Conservation (phyloP, 2,888 invertebrate species). For the Baronia brevicornis region DNA sequence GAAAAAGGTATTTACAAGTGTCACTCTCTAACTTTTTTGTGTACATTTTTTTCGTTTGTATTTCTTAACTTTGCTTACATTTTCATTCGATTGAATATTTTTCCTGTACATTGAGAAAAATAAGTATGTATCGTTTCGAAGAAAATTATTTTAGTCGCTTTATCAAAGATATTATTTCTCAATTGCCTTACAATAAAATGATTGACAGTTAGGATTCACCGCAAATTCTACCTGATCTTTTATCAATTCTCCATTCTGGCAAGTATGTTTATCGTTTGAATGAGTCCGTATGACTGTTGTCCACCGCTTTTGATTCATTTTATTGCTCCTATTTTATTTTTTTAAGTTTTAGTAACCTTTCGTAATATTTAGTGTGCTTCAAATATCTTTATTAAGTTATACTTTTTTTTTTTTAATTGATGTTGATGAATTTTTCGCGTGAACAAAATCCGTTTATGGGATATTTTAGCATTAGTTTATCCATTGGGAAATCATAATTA, state of each 20-base stretch:
- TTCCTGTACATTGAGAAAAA: no score
- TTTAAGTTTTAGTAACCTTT: slow-evolving; percentile 15
- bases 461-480: no score
- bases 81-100: background rate
- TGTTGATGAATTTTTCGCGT: no score
- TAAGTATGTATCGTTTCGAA: no score
- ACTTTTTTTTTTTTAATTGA: no score
- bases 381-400: no score
- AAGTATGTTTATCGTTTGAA: slow-evolving; percentile 41
- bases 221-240: slow-evolving; percentile 63
- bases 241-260: slow-evolving; percentile 44
- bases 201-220: slow-evolving; percentile 55
- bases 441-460: no score
- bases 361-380: no score
- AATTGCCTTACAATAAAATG: no score
- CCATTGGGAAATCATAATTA: no score
- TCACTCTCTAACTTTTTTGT: slow-evolving; percentile 49
- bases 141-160: no score
- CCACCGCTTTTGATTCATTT: slow-evolving; percentile 68
- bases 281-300: slow-evolving; percentile 69
- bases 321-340: slow-evolving; percentile 42
- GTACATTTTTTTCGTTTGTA: slow-evolving; percentile 10
- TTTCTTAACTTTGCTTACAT: background rate
- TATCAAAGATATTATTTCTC: no score
- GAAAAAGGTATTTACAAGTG: slow-evolving; percentile 71